Percentiles rank a stretch among this genome's conserved stretches.
These are phyloP conservation scores for Cydia pomonella DNA, from an alignment of 1,140 invertebrate species.

Conservation along the genomic window DNA sequence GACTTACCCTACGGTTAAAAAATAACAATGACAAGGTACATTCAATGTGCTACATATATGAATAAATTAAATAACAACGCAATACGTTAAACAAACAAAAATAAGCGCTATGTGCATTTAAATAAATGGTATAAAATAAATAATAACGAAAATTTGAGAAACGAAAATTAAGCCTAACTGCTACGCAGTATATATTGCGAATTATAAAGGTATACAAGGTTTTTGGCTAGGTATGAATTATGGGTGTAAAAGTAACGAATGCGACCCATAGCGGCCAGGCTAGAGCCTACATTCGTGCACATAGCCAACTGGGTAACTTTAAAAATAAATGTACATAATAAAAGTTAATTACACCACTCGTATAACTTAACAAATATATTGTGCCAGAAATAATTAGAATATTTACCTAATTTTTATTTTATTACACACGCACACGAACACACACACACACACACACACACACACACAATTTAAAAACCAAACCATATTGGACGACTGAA, in stretches of 20 bases:
- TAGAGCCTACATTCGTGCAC: background rate
- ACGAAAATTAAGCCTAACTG: background rate
- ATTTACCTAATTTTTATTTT: background rate
- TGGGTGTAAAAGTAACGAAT: background rate
- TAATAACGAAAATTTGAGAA: background rate
- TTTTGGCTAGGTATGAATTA: background rate
- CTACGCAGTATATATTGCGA: background rate
- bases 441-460: slow-evolving; percentile 10
- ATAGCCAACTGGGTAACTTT: background rate
- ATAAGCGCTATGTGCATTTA: slow-evolving; percentile 4
- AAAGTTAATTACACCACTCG: background rate
- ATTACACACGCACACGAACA: slow-evolving; percentile 1
- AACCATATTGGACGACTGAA: background rate
- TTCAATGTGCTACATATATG: background rate
- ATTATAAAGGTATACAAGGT: background rate
- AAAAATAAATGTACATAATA: background rate
- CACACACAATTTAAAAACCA: slow-evolving; percentile 1
- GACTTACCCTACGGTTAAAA: slow-evolving; percentile 22
- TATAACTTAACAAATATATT: background rate
- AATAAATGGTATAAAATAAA: background rate
- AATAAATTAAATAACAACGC: slow-evolving; percentile 7
- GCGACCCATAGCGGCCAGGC: background rate
- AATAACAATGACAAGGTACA: slow-evolving; percentile 21
- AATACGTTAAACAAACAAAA: background rate
- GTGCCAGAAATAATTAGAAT: background rate